These are phyloP conservation scores for Drosophila sturtevanti DNA, from an alignment of 1,140 invertebrate species.

Conservation along the genomic window DNA sequence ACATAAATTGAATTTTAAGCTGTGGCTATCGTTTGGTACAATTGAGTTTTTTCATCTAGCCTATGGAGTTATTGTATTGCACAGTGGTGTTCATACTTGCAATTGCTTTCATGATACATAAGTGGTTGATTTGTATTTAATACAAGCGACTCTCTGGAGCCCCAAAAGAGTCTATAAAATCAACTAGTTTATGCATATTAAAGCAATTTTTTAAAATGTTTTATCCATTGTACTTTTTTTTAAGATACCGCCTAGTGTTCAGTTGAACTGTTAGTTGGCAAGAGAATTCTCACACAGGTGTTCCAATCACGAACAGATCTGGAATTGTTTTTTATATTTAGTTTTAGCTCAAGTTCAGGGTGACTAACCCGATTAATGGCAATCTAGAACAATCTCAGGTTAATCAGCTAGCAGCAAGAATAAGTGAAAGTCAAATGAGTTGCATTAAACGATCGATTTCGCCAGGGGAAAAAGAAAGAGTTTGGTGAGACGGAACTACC, in stretches of 20 bases:
- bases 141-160: too few species aligned
- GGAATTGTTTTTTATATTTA: slow-evolving; percentile 33
- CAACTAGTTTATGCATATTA: too few species aligned
- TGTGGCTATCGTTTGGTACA: slow-evolving; percentile 74
- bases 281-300: slow-evolving; percentile 48
- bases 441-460: slow-evolving; percentile 15
- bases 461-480: background rate
- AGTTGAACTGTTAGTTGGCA: background rate
- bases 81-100: background rate
- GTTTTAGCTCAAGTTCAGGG: slow-evolving; percentile 68
- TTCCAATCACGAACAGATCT: slow-evolving; percentile 38
- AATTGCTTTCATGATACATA: background rate
- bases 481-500: too few species aligned
- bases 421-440: slow-evolving; percentile 66
- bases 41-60: slow-evolving; percentile 71
- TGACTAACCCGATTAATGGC: slow-evolving; percentile 57
- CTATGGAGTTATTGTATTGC: slow-evolving; percentile 19
- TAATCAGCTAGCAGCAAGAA: slow-evolving; percentile 36
- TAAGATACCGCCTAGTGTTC: background rate
- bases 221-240: background rate
- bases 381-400: slow-evolving; percentile 56
- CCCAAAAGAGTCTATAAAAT: too few species aligned
- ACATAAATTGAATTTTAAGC: slow-evolving; percentile 70
- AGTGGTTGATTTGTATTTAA: background rate
- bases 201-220: background rate